Evolutionary conservation across 2,113 vertebrate species (phyloP).

Genomic region (Notarius lentiginosus): DNA sequence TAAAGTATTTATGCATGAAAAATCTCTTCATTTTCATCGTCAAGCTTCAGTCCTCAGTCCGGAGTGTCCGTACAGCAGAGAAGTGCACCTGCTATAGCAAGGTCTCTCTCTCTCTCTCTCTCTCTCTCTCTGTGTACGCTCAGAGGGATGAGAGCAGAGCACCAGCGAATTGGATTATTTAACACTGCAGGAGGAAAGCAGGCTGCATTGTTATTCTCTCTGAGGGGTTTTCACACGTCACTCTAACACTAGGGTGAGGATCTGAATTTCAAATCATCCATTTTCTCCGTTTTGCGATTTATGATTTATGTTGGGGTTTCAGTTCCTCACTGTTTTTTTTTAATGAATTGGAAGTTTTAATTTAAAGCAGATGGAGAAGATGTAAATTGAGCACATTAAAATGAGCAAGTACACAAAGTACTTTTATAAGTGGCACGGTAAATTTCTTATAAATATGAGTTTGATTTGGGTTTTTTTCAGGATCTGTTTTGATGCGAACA

Average conservation of each 20-base stretch:
- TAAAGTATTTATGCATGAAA: too few relatives aligned
- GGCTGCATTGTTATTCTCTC: background rate
- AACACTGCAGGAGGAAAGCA: background rate
- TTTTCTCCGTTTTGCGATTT: background rate
- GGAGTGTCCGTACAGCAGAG: background rate
- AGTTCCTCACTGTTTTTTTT: background rate
- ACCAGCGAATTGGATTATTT: slow-evolving; percentile 1
- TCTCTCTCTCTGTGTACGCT: background rate
- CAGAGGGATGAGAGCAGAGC: background rate
- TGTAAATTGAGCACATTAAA: background rate
- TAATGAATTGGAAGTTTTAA: background rate
- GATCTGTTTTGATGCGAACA: background rate
- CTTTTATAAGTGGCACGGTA: background rate
- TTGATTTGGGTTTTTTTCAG: background rate
- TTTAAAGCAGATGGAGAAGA: background rate
- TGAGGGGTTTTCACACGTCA: background rate
- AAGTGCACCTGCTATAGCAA: background rate
- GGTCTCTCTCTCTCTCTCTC: background rate
- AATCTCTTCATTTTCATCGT: too few relatives aligned
- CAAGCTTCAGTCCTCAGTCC: background rate
- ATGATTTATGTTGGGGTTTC: background rate
- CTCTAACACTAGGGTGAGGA: background rate
- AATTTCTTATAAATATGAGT: background rate
- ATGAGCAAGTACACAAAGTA: background rate
- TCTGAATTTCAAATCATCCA: background rate